Base-by-base conservation (phyloP, 2,113 vertebrate genomes). In the Tautogolabrus adspersus region DNA sequence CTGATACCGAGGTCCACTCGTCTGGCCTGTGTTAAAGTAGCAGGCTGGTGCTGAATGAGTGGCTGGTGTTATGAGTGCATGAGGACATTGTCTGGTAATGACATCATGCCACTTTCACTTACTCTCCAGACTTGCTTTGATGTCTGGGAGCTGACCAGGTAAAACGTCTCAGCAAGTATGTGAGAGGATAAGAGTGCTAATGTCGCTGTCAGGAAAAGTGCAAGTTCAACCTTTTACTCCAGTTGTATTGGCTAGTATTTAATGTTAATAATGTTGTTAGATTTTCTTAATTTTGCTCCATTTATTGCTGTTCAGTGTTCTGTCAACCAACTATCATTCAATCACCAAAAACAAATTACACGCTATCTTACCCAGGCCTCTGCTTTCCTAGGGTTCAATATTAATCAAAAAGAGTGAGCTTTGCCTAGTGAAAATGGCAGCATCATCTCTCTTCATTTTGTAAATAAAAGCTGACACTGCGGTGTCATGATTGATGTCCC, bases 21-120 rank as follows among this genome's bases (percentile, higher is more conserved):
- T 91, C 87, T 93, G 91, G 87, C 69, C 71, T 88, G 40, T 85
- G 88, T 92, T 88, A 79, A 83, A 83, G 80, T 71, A 66, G 70
- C 49, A 67, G 49, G 13, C 69, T 51, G 77, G 79, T 72, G 79
- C 82, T 87, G 83, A 88, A 82, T 77, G 87, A 73, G 78, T 66
- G 68, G 66, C 65, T 73, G 68, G 69, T 64, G 34, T 47, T 73
- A 30, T 30, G 76, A 79, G 77, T 68, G 69, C 88, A 80, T 21
- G 19, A 72, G 78, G 79, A 85, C 81, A 87, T 88, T 77, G 72
- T 78, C 77, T 51, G 83, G 77, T 54, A n/a, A 26, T 87, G 84
- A 88, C 81, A 83, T 84, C 80, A 86, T 85, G 77, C 47, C 86
- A 72, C 81, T 69, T 61, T 52, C 47, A 75, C 78, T 83, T 73